Evolutionary conservation across 1,140 invertebrate species (phyloP).

Genomic region (Oryctes rhinoceros): DNA sequence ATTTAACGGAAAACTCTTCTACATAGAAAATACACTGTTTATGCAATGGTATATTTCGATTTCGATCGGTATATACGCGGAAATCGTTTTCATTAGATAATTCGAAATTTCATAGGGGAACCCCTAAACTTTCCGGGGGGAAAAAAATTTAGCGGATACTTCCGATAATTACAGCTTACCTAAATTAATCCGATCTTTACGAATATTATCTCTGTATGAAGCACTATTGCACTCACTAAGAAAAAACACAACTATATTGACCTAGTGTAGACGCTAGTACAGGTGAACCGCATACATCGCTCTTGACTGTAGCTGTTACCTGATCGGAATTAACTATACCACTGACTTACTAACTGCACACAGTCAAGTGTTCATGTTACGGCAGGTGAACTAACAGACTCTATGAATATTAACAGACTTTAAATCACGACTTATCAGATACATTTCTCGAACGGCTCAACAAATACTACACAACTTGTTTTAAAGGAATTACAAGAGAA

Average conservation of each 20-base stretch:
- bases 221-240: slow-evolving; percentile 26
- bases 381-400: slow-evolving; percentile 40
- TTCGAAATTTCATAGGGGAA: not conserved
- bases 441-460: not conserved
- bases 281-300: slow-evolving; percentile 34
- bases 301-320: slow-evolving; percentile 39
- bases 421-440: slow-evolving; percentile 21
- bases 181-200: not conserved
- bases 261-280: slow-evolving; percentile 38
- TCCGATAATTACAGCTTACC: not conserved
- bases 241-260: slow-evolving; percentile 39
- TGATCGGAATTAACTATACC: slow-evolving; percentile 38
- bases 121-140: not conserved
- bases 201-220: not conserved
- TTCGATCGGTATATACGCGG: not conserved
- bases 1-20: slow-evolving; percentile 17
- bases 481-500: too few species aligned
- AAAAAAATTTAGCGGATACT: not conserved
- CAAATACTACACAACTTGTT: not conserved
- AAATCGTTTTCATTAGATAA: not conserved
- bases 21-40: not conserved
- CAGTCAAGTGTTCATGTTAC: slow-evolving; percentile 37
- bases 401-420: slow-evolving; percentile 36
- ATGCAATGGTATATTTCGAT: not conserved
- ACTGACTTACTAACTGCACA: slow-evolving; percentile 40